Evolutionary conservation across 2,797 vertebrate genomes (phyloP).

Genomic region (Acipenser transmontanus): DNA sequence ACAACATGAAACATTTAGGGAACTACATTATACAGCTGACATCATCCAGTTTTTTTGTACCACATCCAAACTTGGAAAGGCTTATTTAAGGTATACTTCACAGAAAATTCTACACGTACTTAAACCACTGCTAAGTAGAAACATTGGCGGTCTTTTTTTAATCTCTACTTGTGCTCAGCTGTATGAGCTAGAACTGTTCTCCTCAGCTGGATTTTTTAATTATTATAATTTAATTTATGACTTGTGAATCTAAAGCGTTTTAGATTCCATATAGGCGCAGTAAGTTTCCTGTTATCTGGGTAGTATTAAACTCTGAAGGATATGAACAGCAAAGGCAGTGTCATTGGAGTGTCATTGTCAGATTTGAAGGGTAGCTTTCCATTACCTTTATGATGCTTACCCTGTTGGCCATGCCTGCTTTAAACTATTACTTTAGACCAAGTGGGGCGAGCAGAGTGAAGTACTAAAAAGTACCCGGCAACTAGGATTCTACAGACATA

Average conservation of each 20-base stretch:
- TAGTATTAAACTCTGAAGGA: slow-evolving; percentile 41
- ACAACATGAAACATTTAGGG: slow-evolving; percentile 2
- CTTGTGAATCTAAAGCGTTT: slow-evolving; percentile 19
- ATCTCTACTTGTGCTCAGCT: not conserved
- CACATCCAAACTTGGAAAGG: not conserved
- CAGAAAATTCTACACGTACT: slow-evolving; percentile 5
- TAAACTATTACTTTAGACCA: too few relatives aligned
- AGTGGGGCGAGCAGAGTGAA: too few relatives aligned
- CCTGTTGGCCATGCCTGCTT: too few relatives aligned
- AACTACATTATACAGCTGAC: slow-evolving; percentile 9
- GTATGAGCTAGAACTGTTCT: not conserved
- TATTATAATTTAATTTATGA: not conserved
- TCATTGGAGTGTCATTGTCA: slow-evolving; percentile 45
- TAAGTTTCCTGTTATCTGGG: slow-evolving; percentile 54
- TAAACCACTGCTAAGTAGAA: slow-evolving; percentile 8
- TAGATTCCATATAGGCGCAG: slow-evolving; percentile 37
- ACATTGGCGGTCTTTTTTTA: not conserved
- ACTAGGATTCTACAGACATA: too few relatives aligned
- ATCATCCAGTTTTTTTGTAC: not conserved
- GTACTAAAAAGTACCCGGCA: too few relatives aligned
- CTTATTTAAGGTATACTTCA: slow-evolving; percentile 5
- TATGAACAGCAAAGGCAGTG: slow-evolving; percentile 44
- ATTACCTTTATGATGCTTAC: too few relatives aligned
- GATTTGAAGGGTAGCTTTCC: too few relatives aligned
- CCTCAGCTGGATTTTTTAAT: not conserved